These are phyloP conservation scores for Tribolium freemani DNA, from an alignment of 2,888 invertebrate genomes.

Conservation along the genomic window DNA sequence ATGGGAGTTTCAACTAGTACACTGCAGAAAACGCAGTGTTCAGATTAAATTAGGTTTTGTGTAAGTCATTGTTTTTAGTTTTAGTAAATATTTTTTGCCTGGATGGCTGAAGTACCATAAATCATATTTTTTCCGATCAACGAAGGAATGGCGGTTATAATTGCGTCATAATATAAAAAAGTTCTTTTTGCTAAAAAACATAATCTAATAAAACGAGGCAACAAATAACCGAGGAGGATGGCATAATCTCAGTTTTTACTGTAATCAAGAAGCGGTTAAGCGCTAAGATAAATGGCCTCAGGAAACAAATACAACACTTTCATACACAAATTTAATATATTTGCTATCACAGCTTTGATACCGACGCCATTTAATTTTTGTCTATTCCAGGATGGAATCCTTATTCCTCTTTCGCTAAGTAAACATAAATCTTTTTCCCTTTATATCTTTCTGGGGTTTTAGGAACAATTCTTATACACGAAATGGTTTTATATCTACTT, in stretches of 20 bases:
- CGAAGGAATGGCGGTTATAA: background rate
- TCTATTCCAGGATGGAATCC: slow-evolving; percentile 12
- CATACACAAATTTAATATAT: slow-evolving; percentile 31
- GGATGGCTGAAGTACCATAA: background rate
- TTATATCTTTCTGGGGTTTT: slow-evolving; percentile 14
- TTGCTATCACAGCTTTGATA: slow-evolving; percentile 1
- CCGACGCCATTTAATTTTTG: slow-evolving; percentile 26
- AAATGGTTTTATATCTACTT: slow-evolving; percentile 36
- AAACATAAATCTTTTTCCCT: slow-evolving; percentile 30
- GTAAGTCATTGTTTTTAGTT: background rate
- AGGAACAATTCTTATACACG: slow-evolving; percentile 34
- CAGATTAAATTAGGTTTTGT: background rate
- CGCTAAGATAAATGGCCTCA: slow-evolving; percentile 36
- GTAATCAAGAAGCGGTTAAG: slow-evolving; percentile 36
- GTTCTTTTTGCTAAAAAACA: slow-evolving; percentile 1
- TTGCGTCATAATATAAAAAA: slow-evolving; percentile 27
- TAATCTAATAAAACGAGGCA: slow-evolving; percentile 28
- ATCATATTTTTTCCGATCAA: slow-evolving; percentile 3
- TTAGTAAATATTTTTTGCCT: background rate
- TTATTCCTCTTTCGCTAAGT: slow-evolving; percentile 10
- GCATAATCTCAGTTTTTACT: slow-evolving; percentile 36
- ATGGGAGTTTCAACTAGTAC: background rate
- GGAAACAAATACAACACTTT: slow-evolving; percentile 28
- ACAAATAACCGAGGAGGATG: slow-evolving; percentile 25
- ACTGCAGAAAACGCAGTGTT: background rate